phyloP scores from a whole-genome alignment of 2,888 invertebrate genomes.

The Ommatoiulus sabulosus region DNA sequence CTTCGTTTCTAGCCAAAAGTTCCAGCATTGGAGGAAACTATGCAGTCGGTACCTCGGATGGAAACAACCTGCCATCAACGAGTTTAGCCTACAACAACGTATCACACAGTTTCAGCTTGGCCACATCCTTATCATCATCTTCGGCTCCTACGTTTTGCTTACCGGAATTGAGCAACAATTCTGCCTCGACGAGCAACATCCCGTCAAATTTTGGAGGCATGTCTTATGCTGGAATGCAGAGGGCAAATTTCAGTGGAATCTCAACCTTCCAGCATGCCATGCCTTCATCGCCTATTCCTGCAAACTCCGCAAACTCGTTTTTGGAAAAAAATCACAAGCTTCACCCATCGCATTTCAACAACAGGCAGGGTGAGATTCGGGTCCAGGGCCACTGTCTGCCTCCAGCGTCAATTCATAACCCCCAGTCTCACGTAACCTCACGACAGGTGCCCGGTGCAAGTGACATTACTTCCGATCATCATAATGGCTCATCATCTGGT shows the following conservation, averaged over 20 bases:
- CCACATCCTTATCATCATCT: slow-evolving; percentile 15
- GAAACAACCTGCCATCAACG: background rate
- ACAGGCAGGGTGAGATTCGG: slow-evolving; percentile 11
- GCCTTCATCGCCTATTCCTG: background rate
- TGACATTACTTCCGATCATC: background rate
- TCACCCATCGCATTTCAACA: slow-evolving; percentile 29
- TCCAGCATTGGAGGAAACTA: slow-evolving; percentile 13
- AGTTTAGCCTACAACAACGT: background rate
- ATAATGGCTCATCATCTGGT: background rate
- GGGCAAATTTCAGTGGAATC: slow-evolving; percentile 41
- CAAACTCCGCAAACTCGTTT: background rate
- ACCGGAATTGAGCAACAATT: slow-evolving; percentile 42
- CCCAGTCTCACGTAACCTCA: background rate
- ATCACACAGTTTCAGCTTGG: background rate
- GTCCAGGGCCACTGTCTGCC: background rate
- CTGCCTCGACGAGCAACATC: background rate
- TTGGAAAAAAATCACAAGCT: slow-evolving; percentile 47
- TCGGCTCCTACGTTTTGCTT: slow-evolving; percentile 52
- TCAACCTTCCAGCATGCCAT: slow-evolving; percentile 29
- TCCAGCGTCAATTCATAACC: background rate
- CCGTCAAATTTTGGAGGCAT: background rate
- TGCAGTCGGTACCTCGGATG: background rate
- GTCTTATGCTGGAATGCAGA: background rate
- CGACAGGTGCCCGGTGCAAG: background rate
- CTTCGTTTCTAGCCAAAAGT: background rate